A percentile compares a stretch with the other conserved stretches of the same genome.
phyloP scores from a whole-genome alignment of 2,797 vertebrate genomes.

The Anas bahamensis region DNA sequence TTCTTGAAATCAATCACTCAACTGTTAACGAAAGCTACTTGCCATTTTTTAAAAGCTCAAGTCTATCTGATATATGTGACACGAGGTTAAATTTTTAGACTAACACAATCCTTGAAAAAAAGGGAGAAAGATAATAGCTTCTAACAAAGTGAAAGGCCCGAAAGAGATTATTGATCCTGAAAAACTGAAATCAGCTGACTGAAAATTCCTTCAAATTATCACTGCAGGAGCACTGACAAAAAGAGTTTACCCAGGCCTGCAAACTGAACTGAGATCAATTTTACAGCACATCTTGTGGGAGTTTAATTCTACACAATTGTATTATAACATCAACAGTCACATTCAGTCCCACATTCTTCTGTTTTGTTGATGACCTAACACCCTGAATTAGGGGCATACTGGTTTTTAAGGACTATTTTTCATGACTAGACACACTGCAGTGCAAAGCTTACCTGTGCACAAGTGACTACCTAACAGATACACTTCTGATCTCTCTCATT shows the following conservation, averaged over 20 bases:
- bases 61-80: neutral
- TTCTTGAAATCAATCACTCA: neutral
- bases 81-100: neutral
- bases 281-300: neutral
- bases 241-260: neutral
- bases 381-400: neutral
- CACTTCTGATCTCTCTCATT: neutral
- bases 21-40: neutral
- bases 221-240: neutral
- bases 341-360: neutral
- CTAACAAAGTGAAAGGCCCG: neutral
- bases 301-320: neutral
- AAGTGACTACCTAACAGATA: accelerated
- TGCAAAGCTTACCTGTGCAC: neutral
- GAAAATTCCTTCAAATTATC: conserved; percentile 1
- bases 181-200: neutral
- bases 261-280: neutral
- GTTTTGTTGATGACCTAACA: neutral
- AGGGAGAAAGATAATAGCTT: neutral
- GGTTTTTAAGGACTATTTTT: neutral
- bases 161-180: neutral
- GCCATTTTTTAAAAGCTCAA: neutral
- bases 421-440: neutral
- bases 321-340: neutral
- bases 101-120: neutral